Conservation (phyloP, 2,888 invertebrate species). For the Zeuzera pyrina region DNA sequence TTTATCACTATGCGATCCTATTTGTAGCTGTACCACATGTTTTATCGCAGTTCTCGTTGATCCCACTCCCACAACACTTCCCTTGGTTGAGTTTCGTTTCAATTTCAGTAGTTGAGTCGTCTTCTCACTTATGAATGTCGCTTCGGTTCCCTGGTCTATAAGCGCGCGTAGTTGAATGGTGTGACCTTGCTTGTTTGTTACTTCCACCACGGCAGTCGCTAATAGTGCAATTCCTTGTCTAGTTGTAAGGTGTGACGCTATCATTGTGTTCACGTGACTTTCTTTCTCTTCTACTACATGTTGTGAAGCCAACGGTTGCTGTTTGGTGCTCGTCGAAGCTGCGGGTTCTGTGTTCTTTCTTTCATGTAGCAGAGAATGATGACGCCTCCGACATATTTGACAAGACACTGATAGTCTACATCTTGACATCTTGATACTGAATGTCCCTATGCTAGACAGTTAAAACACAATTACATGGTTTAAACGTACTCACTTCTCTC, state of each 20-base stretch:
- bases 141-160: conserved; percentile 16
- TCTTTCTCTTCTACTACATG: conserved; percentile 6
- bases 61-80: conserved; percentile 14
- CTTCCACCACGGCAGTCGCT: conserved; percentile 18
- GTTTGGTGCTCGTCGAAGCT: background rate
- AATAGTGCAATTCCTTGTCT: conserved; percentile 10
- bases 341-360: conserved; percentile 1
- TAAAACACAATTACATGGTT: conserved; percentile 16
- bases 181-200: conserved; percentile 10
- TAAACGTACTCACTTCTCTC: conserved; percentile 15
- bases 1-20: conserved; percentile 11
- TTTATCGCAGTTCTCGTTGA: conserved; percentile 12
- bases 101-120: conserved; percentile 3
- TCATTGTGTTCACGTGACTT: conserved; percentile 7
- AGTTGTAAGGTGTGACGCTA: conserved; percentile 10
- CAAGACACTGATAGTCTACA: conserved; percentile 15
- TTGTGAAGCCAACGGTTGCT: conserved; percentile 4
- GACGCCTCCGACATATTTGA: conserved; percentile 15
- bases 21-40: conserved; percentile 11
- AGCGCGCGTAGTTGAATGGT: conserved; percentile 14
- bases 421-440: conserved; percentile 12
- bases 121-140: conserved; percentile 9
- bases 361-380: conserved; percentile 18
- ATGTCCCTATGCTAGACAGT: conserved; percentile 17
- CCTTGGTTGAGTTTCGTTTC: conserved; percentile 5